These are phyloP conservation scores for Eurystomus gularis DNA, from an alignment of 2,113 vertebrate species.

Conservation along the genomic window DNA sequence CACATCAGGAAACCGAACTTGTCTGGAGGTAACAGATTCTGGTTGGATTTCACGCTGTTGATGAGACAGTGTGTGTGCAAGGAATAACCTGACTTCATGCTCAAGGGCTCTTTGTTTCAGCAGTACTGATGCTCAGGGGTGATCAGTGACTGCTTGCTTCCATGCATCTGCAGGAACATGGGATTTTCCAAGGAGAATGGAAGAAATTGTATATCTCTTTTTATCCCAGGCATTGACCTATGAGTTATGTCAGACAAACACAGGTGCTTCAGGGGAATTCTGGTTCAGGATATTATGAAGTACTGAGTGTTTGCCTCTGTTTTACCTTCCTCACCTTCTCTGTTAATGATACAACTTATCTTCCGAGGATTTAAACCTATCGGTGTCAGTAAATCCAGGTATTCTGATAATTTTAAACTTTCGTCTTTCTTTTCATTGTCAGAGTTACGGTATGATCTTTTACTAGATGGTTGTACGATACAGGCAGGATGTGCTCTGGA, in stretches of 20 bases:
- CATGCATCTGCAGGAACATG: background rate
- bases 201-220: background rate
- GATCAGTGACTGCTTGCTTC: background rate
- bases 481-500: background rate
- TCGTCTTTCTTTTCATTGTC: background rate
- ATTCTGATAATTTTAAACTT: background rate
- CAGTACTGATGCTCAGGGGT: background rate
- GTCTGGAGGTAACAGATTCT: background rate
- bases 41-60: background rate
- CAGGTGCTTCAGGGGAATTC: slow-evolving; percentile 24
- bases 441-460: background rate
- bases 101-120: background rate
- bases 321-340: slow-evolving; percentile 25
- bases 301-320: slow-evolving; percentile 21
- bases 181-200: background rate
- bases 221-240: background rate
- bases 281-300: background rate
- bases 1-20: background rate
- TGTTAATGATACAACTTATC: background rate
- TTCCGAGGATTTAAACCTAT: background rate
- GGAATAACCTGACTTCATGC: background rate
- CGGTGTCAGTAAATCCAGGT: slow-evolving; percentile 22
- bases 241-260: background rate
- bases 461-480: background rate
- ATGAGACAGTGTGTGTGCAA: background rate